Evolutionary conservation across 2,113 vertebrate genomes (phyloP).

Genomic region (Electrona antarctica): DNA sequence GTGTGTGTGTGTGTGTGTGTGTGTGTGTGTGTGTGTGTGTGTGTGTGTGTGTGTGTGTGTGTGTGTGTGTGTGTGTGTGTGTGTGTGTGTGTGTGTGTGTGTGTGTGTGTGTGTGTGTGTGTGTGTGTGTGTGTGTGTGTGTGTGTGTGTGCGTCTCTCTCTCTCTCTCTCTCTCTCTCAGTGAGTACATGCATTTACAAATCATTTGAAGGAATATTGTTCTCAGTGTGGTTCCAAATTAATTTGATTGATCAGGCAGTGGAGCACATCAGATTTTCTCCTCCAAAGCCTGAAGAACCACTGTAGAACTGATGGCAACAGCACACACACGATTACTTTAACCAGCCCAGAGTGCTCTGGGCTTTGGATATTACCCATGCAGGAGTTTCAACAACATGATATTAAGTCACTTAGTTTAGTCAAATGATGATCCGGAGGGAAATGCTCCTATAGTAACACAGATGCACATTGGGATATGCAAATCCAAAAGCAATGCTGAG

Average conservation of each 20-base stretch:
- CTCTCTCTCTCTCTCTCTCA: too few relatives aligned
- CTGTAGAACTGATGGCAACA: conserved; percentile 15
- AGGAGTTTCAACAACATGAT: conserved; percentile 36
- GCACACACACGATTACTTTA: conserved; percentile 34
- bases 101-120: conserved; percentile 13
- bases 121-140: conserved; percentile 3
- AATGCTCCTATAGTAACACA: conserved; percentile 12
- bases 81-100: background rate
- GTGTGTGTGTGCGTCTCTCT: background rate
- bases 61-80: background rate
- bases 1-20: background rate
- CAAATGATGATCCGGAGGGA: conserved; percentile 42
- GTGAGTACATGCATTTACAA: conserved; percentile 42
- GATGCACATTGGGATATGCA: conserved; percentile 44
- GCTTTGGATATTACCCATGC: conserved; percentile 36
- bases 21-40: background rate
- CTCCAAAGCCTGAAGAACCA: conserved; percentile 24
- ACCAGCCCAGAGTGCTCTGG: conserved; percentile 39
- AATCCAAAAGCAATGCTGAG: conserved; percentile 27
- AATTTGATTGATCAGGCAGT: conserved; percentile 63
- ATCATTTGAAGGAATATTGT: conserved; percentile 66
- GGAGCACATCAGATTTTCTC: conserved; percentile 43
- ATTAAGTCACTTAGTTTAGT: conserved; percentile 51
- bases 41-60: background rate
- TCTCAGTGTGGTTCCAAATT: conserved; percentile 64